Evolutionary conservation across 1,140 invertebrate species (phyloP).

Genomic region (Calephelis virginiensis): DNA sequence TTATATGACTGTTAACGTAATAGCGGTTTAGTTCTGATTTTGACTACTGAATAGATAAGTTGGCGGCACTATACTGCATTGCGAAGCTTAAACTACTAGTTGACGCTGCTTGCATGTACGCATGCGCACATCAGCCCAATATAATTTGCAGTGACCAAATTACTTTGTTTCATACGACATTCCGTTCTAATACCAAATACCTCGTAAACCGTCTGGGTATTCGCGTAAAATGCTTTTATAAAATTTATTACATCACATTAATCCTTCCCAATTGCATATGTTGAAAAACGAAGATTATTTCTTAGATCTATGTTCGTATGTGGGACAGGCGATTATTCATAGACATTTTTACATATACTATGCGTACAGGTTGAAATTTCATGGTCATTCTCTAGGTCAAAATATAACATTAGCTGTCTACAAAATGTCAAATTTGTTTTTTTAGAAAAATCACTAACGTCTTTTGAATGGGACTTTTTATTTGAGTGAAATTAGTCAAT

Average conservation of each 20-base stretch:
- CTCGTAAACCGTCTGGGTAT: slow-evolving; percentile 61
- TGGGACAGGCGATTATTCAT: slow-evolving; percentile 12
- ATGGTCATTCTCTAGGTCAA: not conserved
- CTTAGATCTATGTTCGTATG: slow-evolving; percentile 4
- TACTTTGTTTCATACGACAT: slow-evolving; percentile 38
- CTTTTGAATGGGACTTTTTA: too few relatives aligned
- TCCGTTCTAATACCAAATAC: slow-evolving; percentile 55
- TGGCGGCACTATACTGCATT: too few relatives aligned
- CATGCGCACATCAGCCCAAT: slow-evolving; percentile 1
- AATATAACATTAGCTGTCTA: not conserved
- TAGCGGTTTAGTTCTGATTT: too few relatives aligned
- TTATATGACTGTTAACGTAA: too few relatives aligned
- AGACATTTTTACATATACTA: slow-evolving; percentile 2
- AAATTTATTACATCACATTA: slow-evolving; percentile 40
- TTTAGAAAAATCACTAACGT: too few relatives aligned
- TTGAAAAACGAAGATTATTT: not conserved
- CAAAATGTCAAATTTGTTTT: too few relatives aligned
- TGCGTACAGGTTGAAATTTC: slow-evolving; percentile 11
- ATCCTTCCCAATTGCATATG: slow-evolving; percentile 4
- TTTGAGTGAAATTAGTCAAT: too few relatives aligned
- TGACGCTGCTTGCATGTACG: not conserved
- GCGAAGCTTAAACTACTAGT: not conserved
- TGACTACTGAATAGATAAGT: too few relatives aligned
- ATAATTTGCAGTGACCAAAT: slow-evolving; percentile 26
- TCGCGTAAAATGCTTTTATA: slow-evolving; percentile 53